Conservation (phyloP, 2,888 invertebrate species). For the Theristus sp. region DNA sequence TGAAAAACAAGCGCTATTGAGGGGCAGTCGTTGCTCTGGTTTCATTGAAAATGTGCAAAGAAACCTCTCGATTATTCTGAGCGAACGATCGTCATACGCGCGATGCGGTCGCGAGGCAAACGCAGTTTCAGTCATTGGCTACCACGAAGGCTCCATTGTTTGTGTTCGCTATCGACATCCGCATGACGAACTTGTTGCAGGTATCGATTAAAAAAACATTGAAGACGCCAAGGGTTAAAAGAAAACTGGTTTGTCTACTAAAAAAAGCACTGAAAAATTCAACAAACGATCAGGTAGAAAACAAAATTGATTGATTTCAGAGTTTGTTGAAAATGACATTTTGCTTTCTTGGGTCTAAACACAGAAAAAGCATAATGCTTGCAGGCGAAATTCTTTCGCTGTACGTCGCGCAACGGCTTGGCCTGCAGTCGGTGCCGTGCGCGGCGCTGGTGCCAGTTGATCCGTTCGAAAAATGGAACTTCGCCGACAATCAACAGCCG, state of each 20-base stretch:
- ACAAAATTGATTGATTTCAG: too few species aligned
- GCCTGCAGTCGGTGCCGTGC: background rate
- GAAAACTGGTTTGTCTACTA: too few species aligned
- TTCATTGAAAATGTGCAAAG: too few species aligned
- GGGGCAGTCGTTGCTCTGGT: too few species aligned
- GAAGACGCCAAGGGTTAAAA: too few species aligned
- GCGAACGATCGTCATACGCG: background rate
- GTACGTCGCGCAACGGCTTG: background rate
- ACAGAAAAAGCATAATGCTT: too few species aligned
- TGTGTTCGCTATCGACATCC: background rate
- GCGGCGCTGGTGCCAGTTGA: background rate
- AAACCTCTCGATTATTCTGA: too few species aligned
- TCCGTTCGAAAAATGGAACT: background rate
- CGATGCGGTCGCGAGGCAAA: background rate
- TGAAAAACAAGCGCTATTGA: too few species aligned
- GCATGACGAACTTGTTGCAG: background rate
- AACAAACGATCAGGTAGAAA: too few species aligned
- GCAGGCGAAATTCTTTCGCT: background rate
- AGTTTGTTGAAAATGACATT: background rate
- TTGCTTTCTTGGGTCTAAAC: too few species aligned
- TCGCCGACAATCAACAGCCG: too few species aligned
- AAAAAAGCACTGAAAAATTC: too few species aligned
- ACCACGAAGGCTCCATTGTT: background rate
- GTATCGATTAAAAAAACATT: background rate
- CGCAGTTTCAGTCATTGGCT: background rate